These are phyloP conservation scores for Oreamnos americanus DNA, from an alignment of 2,113 vertebrate genomes.

Conservation along the genomic window DNA sequence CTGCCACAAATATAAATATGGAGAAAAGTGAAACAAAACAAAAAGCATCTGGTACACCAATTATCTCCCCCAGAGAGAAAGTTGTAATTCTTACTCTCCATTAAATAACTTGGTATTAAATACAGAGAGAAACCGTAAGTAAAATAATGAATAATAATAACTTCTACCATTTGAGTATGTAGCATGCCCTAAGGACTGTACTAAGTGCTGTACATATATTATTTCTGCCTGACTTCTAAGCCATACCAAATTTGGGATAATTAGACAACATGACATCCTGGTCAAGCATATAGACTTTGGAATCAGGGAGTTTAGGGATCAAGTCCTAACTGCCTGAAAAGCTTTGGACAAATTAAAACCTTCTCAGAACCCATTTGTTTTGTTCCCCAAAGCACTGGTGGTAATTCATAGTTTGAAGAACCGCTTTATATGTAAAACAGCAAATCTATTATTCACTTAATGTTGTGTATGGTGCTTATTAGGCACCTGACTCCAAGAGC, in stretches of 20 bases:
- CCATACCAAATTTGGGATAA: not conserved
- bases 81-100: not conserved
- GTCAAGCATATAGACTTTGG: not conserved
- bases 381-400: not conserved
- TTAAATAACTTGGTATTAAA: not conserved
- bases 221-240: not conserved
- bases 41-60: not conserved
- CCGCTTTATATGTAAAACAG: not conserved
- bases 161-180: not conserved
- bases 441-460: not conserved
- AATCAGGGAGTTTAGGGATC: not conserved
- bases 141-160: not conserved
- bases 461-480: not conserved
- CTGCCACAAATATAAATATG: not conserved
- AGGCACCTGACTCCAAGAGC: not conserved
- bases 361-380: not conserved
- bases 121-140: not conserved
- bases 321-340: not conserved
- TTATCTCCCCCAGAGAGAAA: not conserved
- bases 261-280: not conserved
- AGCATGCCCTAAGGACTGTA: not conserved
- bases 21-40: not conserved
- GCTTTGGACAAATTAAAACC: not conserved
- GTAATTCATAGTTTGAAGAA: not conserved
- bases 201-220: not conserved